Percentiles rank a stretch among this genome's conserved stretches.
Evolutionary conservation across 2,113 vertebrate genomes (phyloP).

Genomic region (Ornithorhynchus anatinus): DNA sequence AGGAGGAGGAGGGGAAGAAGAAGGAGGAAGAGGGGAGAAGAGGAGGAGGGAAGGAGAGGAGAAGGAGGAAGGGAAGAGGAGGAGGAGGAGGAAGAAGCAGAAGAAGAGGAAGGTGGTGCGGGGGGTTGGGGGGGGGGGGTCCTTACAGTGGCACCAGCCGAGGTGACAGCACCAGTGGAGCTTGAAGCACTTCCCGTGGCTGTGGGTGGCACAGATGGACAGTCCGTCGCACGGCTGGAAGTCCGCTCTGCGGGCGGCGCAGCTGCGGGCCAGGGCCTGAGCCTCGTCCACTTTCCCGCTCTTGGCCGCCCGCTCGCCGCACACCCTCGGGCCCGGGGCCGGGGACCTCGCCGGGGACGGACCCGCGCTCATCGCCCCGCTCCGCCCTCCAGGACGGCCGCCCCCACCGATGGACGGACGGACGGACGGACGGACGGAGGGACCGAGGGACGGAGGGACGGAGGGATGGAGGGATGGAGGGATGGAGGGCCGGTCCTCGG

Average conservation of each 20-base stretch:
- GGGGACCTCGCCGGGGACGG: slow-evolving; percentile 66
- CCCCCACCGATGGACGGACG: neutral
- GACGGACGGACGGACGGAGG: too few relatives aligned
- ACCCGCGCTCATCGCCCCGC: neutral
- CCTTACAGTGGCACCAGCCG: slow-evolving; percentile 99
- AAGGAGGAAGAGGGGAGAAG: too few relatives aligned
- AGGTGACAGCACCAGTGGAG: slow-evolving; percentile 99
- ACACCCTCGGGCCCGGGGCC: slow-evolving; percentile 26
- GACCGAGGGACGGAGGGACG: too few relatives aligned
- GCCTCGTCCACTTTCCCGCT: slow-evolving; percentile 92
- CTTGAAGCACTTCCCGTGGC: slow-evolving; percentile 98
- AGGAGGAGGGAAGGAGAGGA: too few relatives aligned
- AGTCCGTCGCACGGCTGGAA: slow-evolving; percentile 97
- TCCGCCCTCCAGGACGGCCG: neutral
- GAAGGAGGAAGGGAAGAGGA: neutral
- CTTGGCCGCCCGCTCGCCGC: slow-evolving; percentile 80
- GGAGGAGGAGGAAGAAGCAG: too few relatives aligned
- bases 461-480: too few relatives aligned
- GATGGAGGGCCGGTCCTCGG: too few relatives aligned
- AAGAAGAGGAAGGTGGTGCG: neutral
- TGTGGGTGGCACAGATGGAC: slow-evolving; percentile 96
- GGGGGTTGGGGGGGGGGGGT: neutral
- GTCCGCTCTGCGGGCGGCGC: slow-evolving; percentile 92
- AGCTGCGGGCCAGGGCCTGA: slow-evolving; percentile 94
- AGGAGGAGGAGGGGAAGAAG: too few relatives aligned